Percentiles rank a stretch among this genome's conserved stretches.
These are phyloP conservation scores for Nilaparvata lugens DNA, from an alignment of 1,140 invertebrate genomes.

Conservation along the genomic window DNA sequence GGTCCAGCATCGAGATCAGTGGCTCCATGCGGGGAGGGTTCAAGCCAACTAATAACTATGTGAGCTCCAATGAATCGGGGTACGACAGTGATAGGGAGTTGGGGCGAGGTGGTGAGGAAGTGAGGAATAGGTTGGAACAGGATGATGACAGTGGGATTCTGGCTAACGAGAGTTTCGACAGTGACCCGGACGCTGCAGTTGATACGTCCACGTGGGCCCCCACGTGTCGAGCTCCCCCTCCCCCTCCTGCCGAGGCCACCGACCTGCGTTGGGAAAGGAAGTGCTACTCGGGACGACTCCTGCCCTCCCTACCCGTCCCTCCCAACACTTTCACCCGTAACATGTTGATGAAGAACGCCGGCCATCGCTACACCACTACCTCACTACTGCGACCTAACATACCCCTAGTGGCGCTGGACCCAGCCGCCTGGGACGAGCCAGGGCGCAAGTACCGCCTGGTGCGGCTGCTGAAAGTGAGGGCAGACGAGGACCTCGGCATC, in stretches of 20 bases:
- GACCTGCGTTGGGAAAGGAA: constrained; percentile 9
- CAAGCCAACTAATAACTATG: constrained; percentile 40
- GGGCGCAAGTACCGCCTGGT: constrained; percentile 34
- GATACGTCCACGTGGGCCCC: background rate
- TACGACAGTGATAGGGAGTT: constrained; percentile 74
- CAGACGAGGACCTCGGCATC: constrained; percentile 58
- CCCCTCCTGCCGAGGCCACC: background rate
- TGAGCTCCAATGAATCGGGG: constrained; percentile 73
- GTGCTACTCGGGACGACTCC: constrained; percentile 10
- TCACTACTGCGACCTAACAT: background rate
- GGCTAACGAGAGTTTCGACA: constrained; percentile 32
- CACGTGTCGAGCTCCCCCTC: background rate
- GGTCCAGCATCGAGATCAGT: constrained; percentile 26
- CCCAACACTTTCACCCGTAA: constrained; percentile 20
- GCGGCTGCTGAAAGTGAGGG: constrained; percentile 42
- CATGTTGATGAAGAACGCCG: constrained; percentile 24
- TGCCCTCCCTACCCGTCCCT: background rate
- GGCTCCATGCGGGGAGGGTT: background rate
- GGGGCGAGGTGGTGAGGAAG: background rate
- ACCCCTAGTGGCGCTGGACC: background rate
- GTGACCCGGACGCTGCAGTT: constrained; percentile 14
- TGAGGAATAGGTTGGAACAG: constrained; percentile 3
- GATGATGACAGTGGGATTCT: constrained; percentile 32
- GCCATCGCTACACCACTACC: background rate
- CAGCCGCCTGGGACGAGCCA: constrained; percentile 21